Conservation (phyloP, 1,140 invertebrate species). For the Antheraea mylitta region DNA sequence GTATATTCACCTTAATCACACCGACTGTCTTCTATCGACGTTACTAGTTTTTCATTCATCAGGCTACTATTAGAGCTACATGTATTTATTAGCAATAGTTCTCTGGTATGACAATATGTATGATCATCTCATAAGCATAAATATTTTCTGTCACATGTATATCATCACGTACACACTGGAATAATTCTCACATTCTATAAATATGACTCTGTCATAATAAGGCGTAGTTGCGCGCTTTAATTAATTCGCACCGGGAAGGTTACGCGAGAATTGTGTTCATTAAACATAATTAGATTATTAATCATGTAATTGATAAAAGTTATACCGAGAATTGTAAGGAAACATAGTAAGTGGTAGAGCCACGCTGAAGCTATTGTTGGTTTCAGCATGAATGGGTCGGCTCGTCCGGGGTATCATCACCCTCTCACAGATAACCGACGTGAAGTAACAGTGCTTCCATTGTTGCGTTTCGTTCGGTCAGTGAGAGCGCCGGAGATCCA, state of each 20-base stretch:
- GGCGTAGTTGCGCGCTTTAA: neutral
- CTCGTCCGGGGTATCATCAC: no score
- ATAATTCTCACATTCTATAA: neutral
- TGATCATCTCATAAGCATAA: neutral
- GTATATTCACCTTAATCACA: no score
- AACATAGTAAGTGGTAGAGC: no score
- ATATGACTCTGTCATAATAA: neutral
- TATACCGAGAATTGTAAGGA: neutral
- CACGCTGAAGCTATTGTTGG: no score
- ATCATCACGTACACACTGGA: neutral
- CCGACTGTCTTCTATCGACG: no score
- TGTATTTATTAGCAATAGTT: neutral
- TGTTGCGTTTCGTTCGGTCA: no score
- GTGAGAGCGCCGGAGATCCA: no score
- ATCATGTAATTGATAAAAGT: neutral
- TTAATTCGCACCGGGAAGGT: neutral
- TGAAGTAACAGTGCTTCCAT: no score
- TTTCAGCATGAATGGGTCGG: no score
- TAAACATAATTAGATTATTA: neutral
- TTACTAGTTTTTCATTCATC: no score
- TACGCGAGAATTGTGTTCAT: neutral
- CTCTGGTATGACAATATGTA: neutral
- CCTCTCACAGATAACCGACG: no score
- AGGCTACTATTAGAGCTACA: neutral
- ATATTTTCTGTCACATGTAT: neutral